Conservation (phyloP, 2,888 invertebrate species). For the Camptogramma bilineatum region DNA sequence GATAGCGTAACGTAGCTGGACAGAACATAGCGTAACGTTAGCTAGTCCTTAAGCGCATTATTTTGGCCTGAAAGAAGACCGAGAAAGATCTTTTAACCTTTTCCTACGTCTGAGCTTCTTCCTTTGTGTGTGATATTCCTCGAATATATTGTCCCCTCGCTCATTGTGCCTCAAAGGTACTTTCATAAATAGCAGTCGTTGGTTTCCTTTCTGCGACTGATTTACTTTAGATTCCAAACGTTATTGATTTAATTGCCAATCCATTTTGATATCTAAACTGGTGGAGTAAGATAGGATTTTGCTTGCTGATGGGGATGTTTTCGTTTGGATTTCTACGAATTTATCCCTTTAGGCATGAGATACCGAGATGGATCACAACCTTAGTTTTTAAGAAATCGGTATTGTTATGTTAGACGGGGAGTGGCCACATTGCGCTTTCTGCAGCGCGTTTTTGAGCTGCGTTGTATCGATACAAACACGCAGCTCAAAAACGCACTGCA, state of each 20-base stretch:
- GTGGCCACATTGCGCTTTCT: no score
- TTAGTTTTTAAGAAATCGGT: background rate
- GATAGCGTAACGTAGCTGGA: no score
- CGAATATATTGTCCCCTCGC: conserved; percentile 14
- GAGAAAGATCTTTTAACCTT: no score
- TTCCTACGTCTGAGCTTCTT: no score
- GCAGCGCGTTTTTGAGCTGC: no score
- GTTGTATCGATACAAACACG: no score
- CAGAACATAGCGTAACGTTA: no score
- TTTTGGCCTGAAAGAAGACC: no score
- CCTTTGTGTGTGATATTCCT: conserved; percentile 8
- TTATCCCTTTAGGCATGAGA: conserved; percentile 19
- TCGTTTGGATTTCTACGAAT: conserved; percentile 8
- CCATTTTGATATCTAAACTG: conserved; percentile 15
- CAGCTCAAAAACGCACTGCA: no score
- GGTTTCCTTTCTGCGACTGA: conserved; percentile 19
- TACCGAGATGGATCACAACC: background rate
- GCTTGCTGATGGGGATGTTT: conserved; percentile 15
- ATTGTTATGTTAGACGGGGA: background rate
- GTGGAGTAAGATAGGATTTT: conserved; percentile 16
- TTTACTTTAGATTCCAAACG: conserved; percentile 29
- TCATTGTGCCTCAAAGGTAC: conserved; percentile 13
- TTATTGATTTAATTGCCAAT: conserved; percentile 16
- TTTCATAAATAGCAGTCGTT: conserved; percentile 25
- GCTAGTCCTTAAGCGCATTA: no score